These are phyloP conservation scores for Molossus alvarezi DNA, from an alignment of 2,797 vertebrate genomes.

Conservation along the genomic window DNA sequence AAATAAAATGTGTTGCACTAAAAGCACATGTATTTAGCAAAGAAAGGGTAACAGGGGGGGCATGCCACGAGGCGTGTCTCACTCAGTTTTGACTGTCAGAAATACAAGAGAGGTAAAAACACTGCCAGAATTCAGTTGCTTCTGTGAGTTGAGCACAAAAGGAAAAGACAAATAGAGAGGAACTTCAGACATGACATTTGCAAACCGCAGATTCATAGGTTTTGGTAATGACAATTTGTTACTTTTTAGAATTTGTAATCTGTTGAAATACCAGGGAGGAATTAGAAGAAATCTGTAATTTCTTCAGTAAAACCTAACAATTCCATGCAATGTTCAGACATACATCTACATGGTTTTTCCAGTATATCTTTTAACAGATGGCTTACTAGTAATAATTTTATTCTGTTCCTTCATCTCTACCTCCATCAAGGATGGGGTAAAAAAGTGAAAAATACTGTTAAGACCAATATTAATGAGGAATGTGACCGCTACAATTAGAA, in stretches of 20 bases:
- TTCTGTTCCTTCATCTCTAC: background rate
- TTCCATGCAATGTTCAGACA: conserved; percentile 13
- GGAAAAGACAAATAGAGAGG: background rate
- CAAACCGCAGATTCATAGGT: conserved; percentile 8
- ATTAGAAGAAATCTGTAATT: conserved; percentile 63
- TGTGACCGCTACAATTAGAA: conserved; percentile 5
- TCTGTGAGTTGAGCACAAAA: background rate
- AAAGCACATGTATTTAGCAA: conserved; percentile 35
- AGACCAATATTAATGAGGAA: conserved; percentile 4
- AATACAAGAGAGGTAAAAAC: background rate
- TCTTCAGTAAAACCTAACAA: conserved; percentile 60
- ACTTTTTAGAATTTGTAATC: conserved; percentile 43
- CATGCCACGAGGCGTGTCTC: background rate
- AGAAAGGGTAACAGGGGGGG: background rate
- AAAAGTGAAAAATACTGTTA: conserved; percentile 51
- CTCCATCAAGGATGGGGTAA: background rate
- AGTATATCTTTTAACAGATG: conserved; percentile 44
- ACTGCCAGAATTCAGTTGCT: conserved; percentile 49
- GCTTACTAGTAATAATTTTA: conserved; percentile 40
- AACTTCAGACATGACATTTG: background rate
- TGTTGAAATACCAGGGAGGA: conserved; percentile 34
- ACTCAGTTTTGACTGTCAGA: background rate
- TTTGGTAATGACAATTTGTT: conserved; percentile 51
- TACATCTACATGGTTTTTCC: background rate
- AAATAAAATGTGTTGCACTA: conserved; percentile 48